Conservation (phyloP, 2,113 vertebrate genomes). For the Epinephelus moara region DNA sequence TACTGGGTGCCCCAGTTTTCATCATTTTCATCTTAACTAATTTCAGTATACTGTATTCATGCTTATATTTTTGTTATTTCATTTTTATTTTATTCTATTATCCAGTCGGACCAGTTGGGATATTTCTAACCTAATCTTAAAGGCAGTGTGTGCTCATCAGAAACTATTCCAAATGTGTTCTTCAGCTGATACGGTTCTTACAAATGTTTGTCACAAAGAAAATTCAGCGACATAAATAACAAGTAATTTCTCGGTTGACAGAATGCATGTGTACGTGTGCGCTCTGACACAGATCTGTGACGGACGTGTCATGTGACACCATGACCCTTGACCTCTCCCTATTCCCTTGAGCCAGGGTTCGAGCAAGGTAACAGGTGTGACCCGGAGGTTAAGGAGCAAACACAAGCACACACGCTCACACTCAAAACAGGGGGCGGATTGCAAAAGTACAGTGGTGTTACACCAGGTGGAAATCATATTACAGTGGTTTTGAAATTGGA, state of each 20-base stretch:
- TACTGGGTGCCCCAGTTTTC: no score
- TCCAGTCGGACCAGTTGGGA: neutral
- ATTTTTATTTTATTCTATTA: neutral
- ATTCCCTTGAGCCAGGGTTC: conserved; percentile 32
- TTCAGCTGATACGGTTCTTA: neutral
- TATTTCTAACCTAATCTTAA: neutral
- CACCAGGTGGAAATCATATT: neutral
- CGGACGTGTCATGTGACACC: conserved; percentile 70
- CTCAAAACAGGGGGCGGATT: neutral
- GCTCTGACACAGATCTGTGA: conserved; percentile 45
- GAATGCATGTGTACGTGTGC: conserved; percentile 19
- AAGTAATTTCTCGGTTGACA: conserved; percentile 29
- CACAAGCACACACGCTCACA: conserved; percentile 5
- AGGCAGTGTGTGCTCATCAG: neutral
- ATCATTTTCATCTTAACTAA: neutral
- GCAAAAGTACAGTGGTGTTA: neutral
- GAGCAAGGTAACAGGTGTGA: conserved; percentile 81
- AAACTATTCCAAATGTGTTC: neutral
- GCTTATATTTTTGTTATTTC: neutral
- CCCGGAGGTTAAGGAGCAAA: conserved; percentile 51
- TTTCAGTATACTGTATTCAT: neutral
- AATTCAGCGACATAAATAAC: conserved; percentile 33
- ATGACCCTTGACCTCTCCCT: conserved; percentile 56
- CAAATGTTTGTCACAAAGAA: conserved; percentile 1
- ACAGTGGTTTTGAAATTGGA: neutral